Evolutionary conservation across 2,113 vertebrate genomes (phyloP), one percentile per base, ranked within the genome.

Genomic region (Poeciliopsis turrubarensis): DNA sequence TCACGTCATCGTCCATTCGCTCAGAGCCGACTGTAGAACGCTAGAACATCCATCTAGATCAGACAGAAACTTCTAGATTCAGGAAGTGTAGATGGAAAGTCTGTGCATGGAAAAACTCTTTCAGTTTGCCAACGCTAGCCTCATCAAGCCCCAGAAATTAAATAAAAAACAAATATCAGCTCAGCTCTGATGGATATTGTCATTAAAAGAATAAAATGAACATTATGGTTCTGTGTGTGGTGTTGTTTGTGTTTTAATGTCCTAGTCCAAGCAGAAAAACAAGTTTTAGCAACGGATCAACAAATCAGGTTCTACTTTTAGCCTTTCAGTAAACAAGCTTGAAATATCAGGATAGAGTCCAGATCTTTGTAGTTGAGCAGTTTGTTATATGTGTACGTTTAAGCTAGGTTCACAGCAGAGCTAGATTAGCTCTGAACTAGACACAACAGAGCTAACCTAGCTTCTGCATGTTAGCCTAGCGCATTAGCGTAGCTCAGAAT

Each of bases 131-230:
- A 1, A 12, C 27, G 15, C 15, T 51, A 26, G 15, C 47, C n/a
- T 60, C 62, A 62, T 61, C 26, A 25, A 37, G 32, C 29, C 39
- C 26, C 26, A 1, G 32, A 32, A 32, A 32, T 8, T 8, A 32
- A 32, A 31, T 31, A 31, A 10, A 41, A 25, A n/a, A 11, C 27
- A 6, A 19, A 44, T 47, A 73, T 70, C 6, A 25, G n/a, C 60
- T 65, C 17, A 5, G 61, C 26, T 31, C 65, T n/a, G 8, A 13
- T 78, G 31, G 47, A 70, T 22, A 34, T n/a, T 78, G 64, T 57
- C 51, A n/a, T 79, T 29, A 73, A 17, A 31, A 62, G 44, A 29
- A 22, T 30, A 41, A 44, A 76, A 70, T 77, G 76, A 77, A 74
- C 4, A 1, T 34, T 25, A 10, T 68, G 9, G 15, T 68, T 65